Evolutionary conservation across 2,113 vertebrate genomes (phyloP).

Genomic region (Pollimyrus isidori): DNA sequence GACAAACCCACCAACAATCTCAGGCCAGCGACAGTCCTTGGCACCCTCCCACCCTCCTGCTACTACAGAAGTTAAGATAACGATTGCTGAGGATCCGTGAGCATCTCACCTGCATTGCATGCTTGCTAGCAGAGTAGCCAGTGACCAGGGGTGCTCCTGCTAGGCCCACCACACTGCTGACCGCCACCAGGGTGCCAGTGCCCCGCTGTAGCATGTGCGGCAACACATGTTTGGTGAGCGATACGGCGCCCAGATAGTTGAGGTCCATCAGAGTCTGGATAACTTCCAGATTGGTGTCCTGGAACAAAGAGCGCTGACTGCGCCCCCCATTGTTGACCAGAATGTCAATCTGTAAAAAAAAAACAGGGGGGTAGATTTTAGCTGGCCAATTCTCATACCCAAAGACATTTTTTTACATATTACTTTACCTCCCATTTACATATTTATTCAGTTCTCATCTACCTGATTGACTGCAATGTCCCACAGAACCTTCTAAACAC

Average conservation of each 20-base stretch:
- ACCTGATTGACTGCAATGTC: too few species aligned
- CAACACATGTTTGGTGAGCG: slow-evolving; percentile 81
- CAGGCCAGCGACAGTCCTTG: background rate
- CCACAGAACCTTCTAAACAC: too few species aligned
- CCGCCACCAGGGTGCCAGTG: slow-evolving; percentile 72
- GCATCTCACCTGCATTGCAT: slow-evolving; percentile 77
- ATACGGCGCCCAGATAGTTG: slow-evolving; percentile 85
- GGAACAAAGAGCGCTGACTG: slow-evolving; percentile 75
- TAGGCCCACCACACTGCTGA: slow-evolving; percentile 79
- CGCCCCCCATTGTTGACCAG: slow-evolving; percentile 86
- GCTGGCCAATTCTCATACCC: background rate
- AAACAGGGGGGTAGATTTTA: background rate
- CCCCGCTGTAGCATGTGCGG: slow-evolving; percentile 76
- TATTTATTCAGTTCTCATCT: too few species aligned
- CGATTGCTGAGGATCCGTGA: background rate
- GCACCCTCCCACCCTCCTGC: too few species aligned
- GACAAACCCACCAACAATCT: background rate
- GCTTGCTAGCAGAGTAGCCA: slow-evolving; percentile 86
- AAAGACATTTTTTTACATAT: background rate
- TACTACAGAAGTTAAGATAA: background rate
- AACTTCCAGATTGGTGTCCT: slow-evolving; percentile 76
- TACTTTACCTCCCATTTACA: too few species aligned
- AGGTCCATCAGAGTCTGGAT: slow-evolving; percentile 77
- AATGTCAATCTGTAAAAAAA: slow-evolving; percentile 72
- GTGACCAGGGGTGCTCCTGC: slow-evolving; percentile 64